Evolutionary conservation across 2,888 invertebrate species (phyloP).

Genomic region (Creontiades dilutus): DNA sequence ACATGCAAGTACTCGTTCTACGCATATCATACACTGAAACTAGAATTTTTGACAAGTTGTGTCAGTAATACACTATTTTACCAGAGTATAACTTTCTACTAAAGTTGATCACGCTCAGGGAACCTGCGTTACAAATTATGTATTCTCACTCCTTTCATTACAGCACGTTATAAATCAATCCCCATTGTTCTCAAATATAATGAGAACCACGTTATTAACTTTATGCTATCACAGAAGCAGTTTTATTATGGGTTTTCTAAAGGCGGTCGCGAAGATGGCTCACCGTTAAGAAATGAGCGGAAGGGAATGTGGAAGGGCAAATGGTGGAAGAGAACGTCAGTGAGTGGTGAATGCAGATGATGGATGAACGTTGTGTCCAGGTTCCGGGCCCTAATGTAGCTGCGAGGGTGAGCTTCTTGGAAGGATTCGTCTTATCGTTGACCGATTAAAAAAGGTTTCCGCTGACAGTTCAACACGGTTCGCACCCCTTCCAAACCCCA

Average conservation of each 20-base stretch:
- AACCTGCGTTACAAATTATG: no score
- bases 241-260: constrained; percentile 20
- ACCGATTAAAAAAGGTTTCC: constrained; percentile 36
- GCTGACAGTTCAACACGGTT: constrained; percentile 37
- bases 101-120: no score
- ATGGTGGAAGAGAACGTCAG: background rate
- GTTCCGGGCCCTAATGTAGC: constrained; percentile 26
- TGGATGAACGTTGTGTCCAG: constrained; percentile 50
- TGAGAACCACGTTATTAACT: background rate
- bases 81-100: no score
- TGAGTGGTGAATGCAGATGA: constrained; percentile 46
- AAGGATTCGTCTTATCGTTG: constrained; percentile 26
- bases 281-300: background rate
- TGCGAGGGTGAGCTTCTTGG: background rate
- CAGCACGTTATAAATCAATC: background rate
- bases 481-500: background rate
- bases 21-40: no score
- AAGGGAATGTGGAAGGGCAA: background rate
- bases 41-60: no score
- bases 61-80: no score
- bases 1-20: no score
- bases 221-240: background rate
- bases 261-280: background rate
- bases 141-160: background rate
- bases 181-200: background rate